Evolutionary conservation across 2,888 invertebrate genomes (phyloP), one percentile per base, ranked within the genome.

Genomic region (Ommatoiulus sabulosus): DNA sequence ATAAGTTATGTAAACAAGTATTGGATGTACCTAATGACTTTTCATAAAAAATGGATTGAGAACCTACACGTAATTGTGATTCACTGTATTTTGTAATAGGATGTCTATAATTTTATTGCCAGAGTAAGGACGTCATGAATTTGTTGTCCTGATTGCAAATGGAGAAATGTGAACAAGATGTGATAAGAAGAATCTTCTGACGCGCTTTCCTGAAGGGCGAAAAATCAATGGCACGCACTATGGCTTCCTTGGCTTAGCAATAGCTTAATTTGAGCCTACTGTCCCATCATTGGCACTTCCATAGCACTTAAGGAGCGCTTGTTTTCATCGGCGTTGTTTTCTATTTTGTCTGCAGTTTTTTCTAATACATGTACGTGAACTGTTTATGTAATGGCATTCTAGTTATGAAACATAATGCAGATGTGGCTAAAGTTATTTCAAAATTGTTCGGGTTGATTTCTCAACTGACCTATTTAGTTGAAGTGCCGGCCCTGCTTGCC

Each of bases 231-330:
- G 72, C 72, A 24, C 20, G 6, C 24, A 10, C 72, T 72, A 7
- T 20, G 10, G 72, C 72, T 10, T 72, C 72, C 72, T 24, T 72
- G 72, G 20, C 72, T 72, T 72, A 72, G 72, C 72, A 20, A 72
- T 72, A 72, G 72, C 72, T 72, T 72, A 72, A 72, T 72, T 72
- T 72, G 72, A 17, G 72, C 72, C 72, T 72, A 72, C 72, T 72
- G 72, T 72, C 72, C 72, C 72, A 72, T 72, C 72, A 72, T 72
- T 72, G 72, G 72, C 72, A 72, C 72, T 72, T 72, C 24, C 72
- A 72, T 72, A 24, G 20, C 24, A 72, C 72, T 72, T 72, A 72
- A 72, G 72, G 24, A 72, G 24, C 72, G 20, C 24, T 72, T 72
- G 72, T 72, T 72, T 24, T 72, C 72, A 72, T 72, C 72, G 20